Conservation (phyloP, 2,113 vertebrate genomes). For the Neopipo cinnamomea region DNA sequence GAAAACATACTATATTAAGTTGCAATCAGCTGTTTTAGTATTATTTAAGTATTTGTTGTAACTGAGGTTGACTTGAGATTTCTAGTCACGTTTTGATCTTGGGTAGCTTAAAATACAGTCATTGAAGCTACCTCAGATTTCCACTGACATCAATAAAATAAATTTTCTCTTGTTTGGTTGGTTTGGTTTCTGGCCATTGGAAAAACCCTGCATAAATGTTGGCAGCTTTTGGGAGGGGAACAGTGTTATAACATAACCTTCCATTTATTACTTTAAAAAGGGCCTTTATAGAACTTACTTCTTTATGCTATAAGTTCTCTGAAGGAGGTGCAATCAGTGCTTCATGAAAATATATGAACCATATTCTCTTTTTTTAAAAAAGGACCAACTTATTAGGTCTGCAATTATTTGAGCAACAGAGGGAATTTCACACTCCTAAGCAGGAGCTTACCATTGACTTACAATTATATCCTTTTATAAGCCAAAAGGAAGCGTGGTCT, state of each 20-base stretch:
- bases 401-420: not conserved
- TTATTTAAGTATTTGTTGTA: not conserved
- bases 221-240: not conserved
- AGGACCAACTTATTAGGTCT: not conserved
- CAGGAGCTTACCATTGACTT: not conserved
- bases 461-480: not conserved
- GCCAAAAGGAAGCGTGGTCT: not conserved
- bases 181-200: not conserved
- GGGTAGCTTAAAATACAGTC: not conserved
- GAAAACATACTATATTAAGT: not conserved
- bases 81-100: not conserved
- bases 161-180: rapidly evolving
- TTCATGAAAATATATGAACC: not conserved
- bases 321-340: not conserved
- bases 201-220: not conserved
- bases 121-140: not conserved
- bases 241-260: not conserved
- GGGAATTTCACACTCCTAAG: not conserved
- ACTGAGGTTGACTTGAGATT: not conserved
- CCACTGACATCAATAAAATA: not conserved
- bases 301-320: not conserved
- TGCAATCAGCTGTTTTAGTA: not conserved
- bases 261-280: not conserved
- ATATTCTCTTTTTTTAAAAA: not conserved
- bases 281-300: not conserved